phyloP scores from a whole-genome alignment of 1,140 invertebrate species.

The Platorchestia sp. region DNA sequence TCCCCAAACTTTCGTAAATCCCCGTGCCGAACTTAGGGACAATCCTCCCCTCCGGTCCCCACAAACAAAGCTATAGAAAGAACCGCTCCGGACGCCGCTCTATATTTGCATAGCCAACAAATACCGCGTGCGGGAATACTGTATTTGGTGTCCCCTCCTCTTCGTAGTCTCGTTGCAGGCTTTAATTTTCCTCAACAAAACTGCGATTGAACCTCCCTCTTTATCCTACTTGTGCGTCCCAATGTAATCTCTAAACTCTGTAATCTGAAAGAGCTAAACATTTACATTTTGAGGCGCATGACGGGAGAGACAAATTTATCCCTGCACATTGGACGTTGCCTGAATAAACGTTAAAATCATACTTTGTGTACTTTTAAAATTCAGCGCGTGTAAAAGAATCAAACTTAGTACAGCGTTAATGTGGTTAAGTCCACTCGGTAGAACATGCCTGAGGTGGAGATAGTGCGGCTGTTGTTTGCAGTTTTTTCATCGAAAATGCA shows the following conservation, averaged over 20 bases:
- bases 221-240: neutral
- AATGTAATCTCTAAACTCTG: neutral
- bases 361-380: too few species aligned
- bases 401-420: too few species aligned
- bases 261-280: too few species aligned
- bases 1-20: neutral
- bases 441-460: too few species aligned
- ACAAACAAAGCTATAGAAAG: neutral
- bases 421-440: too few species aligned
- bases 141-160: neutral
- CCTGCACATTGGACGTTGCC: too few species aligned
- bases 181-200: neutral
- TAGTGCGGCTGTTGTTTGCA: too few species aligned
- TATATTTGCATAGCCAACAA: neutral
- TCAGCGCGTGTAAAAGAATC: too few species aligned
- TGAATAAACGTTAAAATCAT: too few species aligned
- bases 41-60: neutral
- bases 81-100: neutral
- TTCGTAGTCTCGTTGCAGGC: neutral
- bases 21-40: neutral
- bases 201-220: neutral
- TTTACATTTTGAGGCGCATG: too few species aligned
- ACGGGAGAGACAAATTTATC: too few species aligned
- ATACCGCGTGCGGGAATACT: neutral
- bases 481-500: too few species aligned